phyloP scores from a whole-genome alignment of 2,113 vertebrate species.

The Ptilonorhynchus violaceus region DNA sequence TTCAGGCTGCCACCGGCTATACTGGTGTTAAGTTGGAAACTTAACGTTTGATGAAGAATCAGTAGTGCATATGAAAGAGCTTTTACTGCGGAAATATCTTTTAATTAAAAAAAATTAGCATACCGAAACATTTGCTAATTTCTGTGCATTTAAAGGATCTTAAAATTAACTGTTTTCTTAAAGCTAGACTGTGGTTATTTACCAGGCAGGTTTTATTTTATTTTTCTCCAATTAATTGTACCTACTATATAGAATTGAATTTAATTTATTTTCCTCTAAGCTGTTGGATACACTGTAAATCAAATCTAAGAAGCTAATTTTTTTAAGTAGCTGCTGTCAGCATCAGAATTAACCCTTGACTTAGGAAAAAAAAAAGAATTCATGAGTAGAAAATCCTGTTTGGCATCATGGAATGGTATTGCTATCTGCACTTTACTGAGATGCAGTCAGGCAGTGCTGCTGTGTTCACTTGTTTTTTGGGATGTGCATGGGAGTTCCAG shows the following conservation, averaged over 20 bases:
- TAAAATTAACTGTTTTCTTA: slow-evolving; percentile 74
- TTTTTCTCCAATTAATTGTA: slow-evolving; percentile 40
- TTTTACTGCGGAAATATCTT: slow-evolving; percentile 77
- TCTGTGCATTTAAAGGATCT: slow-evolving; percentile 66
- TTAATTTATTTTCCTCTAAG: slow-evolving; percentile 32
- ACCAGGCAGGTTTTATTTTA: slow-evolving; percentile 40
- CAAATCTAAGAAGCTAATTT: slow-evolving; percentile 55
- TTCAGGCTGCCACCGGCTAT: slow-evolving; percentile 85
- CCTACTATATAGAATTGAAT: slow-evolving; percentile 19
- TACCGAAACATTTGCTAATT: slow-evolving; percentile 77
- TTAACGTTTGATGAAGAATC: slow-evolving; percentile 85
- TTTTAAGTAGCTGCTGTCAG: slow-evolving; percentile 44
- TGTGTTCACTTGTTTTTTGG: background rate
- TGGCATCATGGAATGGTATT: background rate
- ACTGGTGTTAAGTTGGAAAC: slow-evolving; percentile 85
- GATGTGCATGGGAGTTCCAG: background rate
- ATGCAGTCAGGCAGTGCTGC: background rate
- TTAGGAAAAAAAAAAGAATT: background rate
- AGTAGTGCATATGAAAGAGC: slow-evolving; percentile 86
- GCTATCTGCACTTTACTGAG: background rate
- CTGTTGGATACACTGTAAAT: slow-evolving; percentile 40
- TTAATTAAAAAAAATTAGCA: slow-evolving; percentile 86
- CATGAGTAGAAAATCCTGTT: background rate
- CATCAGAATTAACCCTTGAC: slow-evolving; percentile 50
- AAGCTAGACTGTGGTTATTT: slow-evolving; percentile 59